Evolutionary conservation across 64 coral and sea anemone genomes (phyloP).

Genomic region (Stichodactyla mertensii): DNA sequence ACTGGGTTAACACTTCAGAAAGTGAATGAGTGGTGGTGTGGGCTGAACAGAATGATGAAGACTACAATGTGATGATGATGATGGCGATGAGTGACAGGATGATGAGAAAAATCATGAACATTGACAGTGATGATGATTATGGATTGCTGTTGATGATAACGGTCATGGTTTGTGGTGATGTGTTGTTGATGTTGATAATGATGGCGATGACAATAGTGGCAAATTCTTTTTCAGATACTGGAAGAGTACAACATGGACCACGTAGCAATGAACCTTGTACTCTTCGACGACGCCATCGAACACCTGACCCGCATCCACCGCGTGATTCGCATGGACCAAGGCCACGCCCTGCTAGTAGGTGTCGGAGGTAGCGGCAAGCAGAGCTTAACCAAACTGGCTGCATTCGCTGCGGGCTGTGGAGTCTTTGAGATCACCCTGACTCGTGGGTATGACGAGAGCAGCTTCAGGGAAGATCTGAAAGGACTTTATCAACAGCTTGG

Average conservation of each 20-base stretch:
- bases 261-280: conserved; percentile 90
- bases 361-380: conserved; percentile 98
- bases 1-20: too few species aligned
- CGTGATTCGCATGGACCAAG: conserved; percentile 98
- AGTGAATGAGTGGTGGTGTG: too few species aligned
- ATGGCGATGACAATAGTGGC: background rate
- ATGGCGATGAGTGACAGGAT: too few species aligned
- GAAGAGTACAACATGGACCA: conserved; percentile 99
- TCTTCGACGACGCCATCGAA: conserved; percentile 97
- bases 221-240: conserved; percentile 46
- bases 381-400: conserved; percentile 81
- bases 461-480: conserved; percentile 95
- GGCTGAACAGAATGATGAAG: too few species aligned
- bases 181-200: background rate
- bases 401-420: conserved; percentile 88
- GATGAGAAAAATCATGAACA: background rate
- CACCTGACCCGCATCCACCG: conserved; percentile 96
- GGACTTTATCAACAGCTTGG: conserved; percentile 90
- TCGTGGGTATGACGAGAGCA: conserved; percentile 82
- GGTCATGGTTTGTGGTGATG: background rate
- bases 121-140: too few species aligned
- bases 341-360: conserved; percentile 89
- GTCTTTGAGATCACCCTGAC: conserved; percentile 97
- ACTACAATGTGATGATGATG: too few species aligned
- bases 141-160: too few species aligned